phyloP scores from a whole-genome alignment of 2,888 invertebrate species.

The Trichopria drosophilae region DNA sequence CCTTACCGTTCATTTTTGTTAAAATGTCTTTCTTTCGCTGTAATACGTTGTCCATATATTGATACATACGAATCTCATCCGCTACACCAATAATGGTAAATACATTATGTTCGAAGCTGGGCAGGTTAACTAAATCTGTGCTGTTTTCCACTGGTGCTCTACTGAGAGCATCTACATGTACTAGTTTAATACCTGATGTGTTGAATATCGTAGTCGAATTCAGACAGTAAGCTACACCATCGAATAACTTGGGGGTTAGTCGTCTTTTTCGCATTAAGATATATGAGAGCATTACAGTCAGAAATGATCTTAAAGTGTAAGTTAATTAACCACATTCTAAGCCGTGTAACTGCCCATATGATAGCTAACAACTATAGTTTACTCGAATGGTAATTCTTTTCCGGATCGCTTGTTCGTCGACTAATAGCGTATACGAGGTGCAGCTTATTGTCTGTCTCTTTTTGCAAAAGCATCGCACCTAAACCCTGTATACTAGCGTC shows the following conservation, averaged over 20 bases:
- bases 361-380: conserved; percentile 45
- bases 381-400: conserved; percentile 33
- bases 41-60: conserved; percentile 1
- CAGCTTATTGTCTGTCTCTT: conserved; percentile 15
- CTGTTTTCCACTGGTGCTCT: conserved; percentile 24
- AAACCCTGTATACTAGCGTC: conserved; percentile 29
- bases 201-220: conserved; percentile 25
- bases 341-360: conserved; percentile 25
- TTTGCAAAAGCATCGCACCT: conserved; percentile 32
- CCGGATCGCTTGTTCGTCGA: conserved; percentile 39
- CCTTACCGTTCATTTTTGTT: not conserved
- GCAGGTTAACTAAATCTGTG: not conserved
- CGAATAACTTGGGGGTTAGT: conserved; percentile 32
- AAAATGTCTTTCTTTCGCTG: conserved; percentile 2
- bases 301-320: conserved; percentile 35
- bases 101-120: too few species aligned
- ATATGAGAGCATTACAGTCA: conserved; percentile 36
- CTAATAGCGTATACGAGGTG: conserved; percentile 36
- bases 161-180: conserved; percentile 33
- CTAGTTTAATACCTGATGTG: conserved; percentile 25
- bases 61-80: conserved; percentile 14
- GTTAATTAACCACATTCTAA: conserved; percentile 30
- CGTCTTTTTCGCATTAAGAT: conserved; percentile 29
- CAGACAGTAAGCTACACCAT: conserved; percentile 28
- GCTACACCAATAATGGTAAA: not conserved